Conservation (phyloP, 1,140 invertebrate species). For the Drosophila parvula region DNA sequence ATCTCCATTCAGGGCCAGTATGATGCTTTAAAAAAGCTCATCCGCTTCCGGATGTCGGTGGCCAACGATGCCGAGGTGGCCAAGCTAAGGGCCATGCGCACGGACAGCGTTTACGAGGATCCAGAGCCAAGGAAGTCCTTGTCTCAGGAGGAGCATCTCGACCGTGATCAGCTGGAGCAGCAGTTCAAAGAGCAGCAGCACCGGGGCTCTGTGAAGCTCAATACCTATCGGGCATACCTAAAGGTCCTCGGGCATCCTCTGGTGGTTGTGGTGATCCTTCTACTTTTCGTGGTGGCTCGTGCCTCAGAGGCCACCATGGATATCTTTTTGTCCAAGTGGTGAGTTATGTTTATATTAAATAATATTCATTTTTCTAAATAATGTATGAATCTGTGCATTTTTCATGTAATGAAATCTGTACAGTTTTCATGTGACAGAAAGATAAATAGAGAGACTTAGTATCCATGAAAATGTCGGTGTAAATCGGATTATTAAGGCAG, state of each 20-base stretch:
- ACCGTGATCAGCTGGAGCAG: conserved; percentile 58
- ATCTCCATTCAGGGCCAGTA: conserved; percentile 82
- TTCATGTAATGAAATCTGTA: not conserved
- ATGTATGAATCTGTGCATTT: not conserved
- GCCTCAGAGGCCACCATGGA: conserved; percentile 89
- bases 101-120: conserved; percentile 68
- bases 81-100: conserved; percentile 47
- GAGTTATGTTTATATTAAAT: not conserved
- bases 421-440: too few relatives aligned
- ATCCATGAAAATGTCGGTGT: too few relatives aligned
- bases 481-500: too few relatives aligned
- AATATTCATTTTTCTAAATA: not conserved
- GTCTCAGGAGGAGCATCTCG: conserved; percentile 46
- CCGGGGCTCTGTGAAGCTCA: conserved; percentile 81
- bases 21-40: conserved; percentile 71
- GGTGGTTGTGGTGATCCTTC: conserved; percentile 86
- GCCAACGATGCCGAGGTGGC: conserved; percentile 71
- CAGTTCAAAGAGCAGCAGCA: conserved; percentile 83
- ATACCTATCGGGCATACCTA: conserved; percentile 89
- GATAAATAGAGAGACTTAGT: too few relatives aligned
- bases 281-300: conserved; percentile 88
- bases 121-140: conserved; percentile 32
- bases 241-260: conserved; percentile 87
- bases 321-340: conserved; percentile 91
- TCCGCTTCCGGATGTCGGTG: conserved; percentile 65